Evolutionary conservation across 2,888 invertebrate genomes (phyloP).

Genomic region (Esperia sulphurella): DNA sequence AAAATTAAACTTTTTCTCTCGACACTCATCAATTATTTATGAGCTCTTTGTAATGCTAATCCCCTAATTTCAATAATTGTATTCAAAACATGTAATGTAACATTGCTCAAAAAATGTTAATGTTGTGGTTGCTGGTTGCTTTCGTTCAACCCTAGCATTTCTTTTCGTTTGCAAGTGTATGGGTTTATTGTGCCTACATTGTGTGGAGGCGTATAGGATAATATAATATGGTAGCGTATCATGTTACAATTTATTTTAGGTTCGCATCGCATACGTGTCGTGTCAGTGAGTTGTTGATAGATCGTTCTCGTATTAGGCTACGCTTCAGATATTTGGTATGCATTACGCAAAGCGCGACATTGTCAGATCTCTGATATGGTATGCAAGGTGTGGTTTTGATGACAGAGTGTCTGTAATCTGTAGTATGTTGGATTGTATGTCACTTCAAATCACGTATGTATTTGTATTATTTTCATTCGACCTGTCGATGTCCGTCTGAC

Average conservation of each 20-base stretch:
- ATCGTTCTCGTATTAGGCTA: neutral
- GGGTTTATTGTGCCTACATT: slow-evolving; percentile 9
- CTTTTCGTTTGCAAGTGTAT: slow-evolving; percentile 11
- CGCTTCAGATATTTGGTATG: slow-evolving; percentile 1
- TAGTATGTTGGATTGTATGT: too few species aligned
- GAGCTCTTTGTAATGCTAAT: slow-evolving; percentile 51
- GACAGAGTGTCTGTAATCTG: too few species aligned
- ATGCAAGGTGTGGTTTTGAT: neutral
- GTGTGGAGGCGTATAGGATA: slow-evolving; percentile 13
- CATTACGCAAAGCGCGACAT: neutral
- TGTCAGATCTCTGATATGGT: neutral
- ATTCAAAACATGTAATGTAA: slow-evolving; percentile 51
- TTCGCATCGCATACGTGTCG: slow-evolving; percentile 13
- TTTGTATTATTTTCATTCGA: too few species aligned
- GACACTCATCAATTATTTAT: slow-evolving; percentile 45
- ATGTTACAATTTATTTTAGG: slow-evolving; percentile 22
- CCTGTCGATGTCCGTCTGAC: too few species aligned
- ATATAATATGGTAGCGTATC: slow-evolving; percentile 32
- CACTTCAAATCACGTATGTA: too few species aligned
- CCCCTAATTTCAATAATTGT: slow-evolving; percentile 53
- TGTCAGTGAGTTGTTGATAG: slow-evolving; percentile 23
- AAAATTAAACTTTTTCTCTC: slow-evolving; percentile 36
- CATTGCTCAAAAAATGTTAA: slow-evolving; percentile 28
- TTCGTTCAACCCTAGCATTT: slow-evolving; percentile 3
- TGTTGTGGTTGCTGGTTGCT: slow-evolving; percentile 1